Conservation (phyloP, 2,797 vertebrate species). For the Chrysocyon brachyurus region DNA sequence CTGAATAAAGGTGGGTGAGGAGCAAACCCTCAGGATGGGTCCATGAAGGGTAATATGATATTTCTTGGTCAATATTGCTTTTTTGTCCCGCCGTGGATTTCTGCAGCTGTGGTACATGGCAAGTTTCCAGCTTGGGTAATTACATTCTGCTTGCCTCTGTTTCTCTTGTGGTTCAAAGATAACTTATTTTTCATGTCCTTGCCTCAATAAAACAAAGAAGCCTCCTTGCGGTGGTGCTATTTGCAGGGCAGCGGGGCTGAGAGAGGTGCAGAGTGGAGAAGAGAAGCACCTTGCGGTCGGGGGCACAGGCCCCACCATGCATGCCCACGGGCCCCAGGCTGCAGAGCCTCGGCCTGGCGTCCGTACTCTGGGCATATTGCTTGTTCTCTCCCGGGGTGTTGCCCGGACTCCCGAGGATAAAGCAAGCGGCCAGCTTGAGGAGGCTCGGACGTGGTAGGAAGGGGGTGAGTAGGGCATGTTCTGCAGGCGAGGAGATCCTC, state of each 20-base stretch:
- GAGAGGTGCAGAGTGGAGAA: background rate
- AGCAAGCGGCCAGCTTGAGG: background rate
- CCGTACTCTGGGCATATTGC: background rate
- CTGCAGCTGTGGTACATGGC: constrained; percentile 84
- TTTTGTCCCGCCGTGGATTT: constrained; percentile 76
- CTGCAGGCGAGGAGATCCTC: background rate
- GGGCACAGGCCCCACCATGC: rapidly evolving
- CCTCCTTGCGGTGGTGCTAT: background rate
- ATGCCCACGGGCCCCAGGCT: rapidly evolving
- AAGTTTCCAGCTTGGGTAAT: constrained; percentile 83
- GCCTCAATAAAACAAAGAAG: constrained; percentile 70
- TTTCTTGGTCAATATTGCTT: constrained; percentile 37
- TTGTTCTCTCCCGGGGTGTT: background rate
- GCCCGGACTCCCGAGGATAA: background rate
- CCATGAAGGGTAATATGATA: constrained; percentile 52
- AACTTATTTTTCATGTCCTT: constrained; percentile 76
- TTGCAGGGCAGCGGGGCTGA: background rate
- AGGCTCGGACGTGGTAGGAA: background rate
- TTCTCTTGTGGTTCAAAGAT: constrained; percentile 76
- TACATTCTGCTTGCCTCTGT: constrained; percentile 86
- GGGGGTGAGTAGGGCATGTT: background rate
- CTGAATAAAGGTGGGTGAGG: constrained; percentile 31
- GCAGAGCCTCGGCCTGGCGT: background rate
- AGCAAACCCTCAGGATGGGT: constrained; percentile 16
- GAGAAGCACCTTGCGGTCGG: too few species aligned